Conservation (phyloP, 2,797 vertebrate genomes). For the Oryzias sinensis region DNA sequence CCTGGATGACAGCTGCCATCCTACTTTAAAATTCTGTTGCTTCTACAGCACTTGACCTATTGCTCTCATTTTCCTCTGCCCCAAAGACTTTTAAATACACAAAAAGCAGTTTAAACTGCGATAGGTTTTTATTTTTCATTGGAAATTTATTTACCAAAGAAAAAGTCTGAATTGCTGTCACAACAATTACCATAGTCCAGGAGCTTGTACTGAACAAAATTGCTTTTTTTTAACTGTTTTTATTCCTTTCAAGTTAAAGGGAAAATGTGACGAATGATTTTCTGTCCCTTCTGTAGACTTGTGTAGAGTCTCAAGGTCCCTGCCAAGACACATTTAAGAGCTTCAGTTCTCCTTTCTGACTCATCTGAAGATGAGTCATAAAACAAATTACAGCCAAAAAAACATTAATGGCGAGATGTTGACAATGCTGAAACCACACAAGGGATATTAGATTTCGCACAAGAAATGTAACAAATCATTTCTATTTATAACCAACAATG, state of each 20-base stretch:
- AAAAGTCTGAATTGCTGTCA: constrained; percentile 13
- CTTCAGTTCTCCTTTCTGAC: neutral
- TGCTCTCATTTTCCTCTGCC: constrained; percentile 33
- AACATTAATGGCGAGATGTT: neutral
- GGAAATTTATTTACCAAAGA: neutral
- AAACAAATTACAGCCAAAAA: neutral
- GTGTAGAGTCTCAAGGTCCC: neutral
- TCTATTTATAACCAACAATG: neutral
- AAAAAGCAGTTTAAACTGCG: constrained; percentile 10
- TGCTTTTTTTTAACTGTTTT: constrained; percentile 7
- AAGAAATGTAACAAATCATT: neutral
- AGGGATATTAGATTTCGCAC: neutral
- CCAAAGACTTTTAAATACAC: constrained; percentile 50
- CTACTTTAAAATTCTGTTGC: constrained; percentile 64
- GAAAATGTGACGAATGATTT: neutral
- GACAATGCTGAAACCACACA: neutral
- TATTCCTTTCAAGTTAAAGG: too few relatives aligned
- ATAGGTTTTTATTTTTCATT: constrained; percentile 44
- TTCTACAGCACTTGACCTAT: constrained; percentile 56
- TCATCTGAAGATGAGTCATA: neutral
- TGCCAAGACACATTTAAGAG: neutral
- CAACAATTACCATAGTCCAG: constrained; percentile 11
- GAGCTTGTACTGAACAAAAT: neutral
- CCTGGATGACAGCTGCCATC: constrained; percentile 43
- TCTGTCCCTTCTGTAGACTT: neutral